Base-by-base conservation (phyloP, 2,888 invertebrate species). In the Acronicta alni region DNA sequence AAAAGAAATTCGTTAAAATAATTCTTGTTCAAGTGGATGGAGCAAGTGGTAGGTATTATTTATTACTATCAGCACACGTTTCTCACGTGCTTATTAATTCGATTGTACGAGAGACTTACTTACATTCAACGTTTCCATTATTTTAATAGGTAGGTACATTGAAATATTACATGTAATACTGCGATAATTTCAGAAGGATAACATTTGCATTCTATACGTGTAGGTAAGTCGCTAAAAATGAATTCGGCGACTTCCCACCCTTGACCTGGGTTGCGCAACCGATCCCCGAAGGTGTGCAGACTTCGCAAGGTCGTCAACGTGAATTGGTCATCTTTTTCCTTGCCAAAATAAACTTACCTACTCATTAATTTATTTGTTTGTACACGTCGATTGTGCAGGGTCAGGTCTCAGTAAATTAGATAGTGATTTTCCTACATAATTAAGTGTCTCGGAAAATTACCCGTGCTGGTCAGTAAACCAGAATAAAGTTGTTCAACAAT, bases 201-300 rank as follows among this genome's bases (percentile, higher is more conserved):
- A 73, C 67, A 66, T 75, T 73, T 57, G 61, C 65, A 73, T 86
- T 83, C 78, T 74, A 68, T 80, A 78, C 82, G 80, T 74, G 35
- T 35, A 43, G n/a, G 82, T 84, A 85, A 83, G 79, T 86, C 84
- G 86, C 86, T 88, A 87, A 91, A 92, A 90, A 86, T 89, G 86
- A 88, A 88, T 87, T 85, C 85, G 87, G 81, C 87, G 86, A 83
- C 87, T 85, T 84, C 75, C 79, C 84, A 89, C 89, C 93, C 93
- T 93, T 93, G 93, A 92, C 93, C 93, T 75, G 87, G 76, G 79
- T 92, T 93, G 87, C 88, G 88, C 86, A 91, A 92, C 75, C 63
- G 60, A 68, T 82, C 86, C 89, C 79, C 80, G 83, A 85, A 88
- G 88, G 87, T 86, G 85, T 77, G 78, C 78, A 73, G 74, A 75